Evolutionary conservation across 2,797 vertebrate genomes (phyloP).

Genomic region (Catostomus latipinnis): DNA sequence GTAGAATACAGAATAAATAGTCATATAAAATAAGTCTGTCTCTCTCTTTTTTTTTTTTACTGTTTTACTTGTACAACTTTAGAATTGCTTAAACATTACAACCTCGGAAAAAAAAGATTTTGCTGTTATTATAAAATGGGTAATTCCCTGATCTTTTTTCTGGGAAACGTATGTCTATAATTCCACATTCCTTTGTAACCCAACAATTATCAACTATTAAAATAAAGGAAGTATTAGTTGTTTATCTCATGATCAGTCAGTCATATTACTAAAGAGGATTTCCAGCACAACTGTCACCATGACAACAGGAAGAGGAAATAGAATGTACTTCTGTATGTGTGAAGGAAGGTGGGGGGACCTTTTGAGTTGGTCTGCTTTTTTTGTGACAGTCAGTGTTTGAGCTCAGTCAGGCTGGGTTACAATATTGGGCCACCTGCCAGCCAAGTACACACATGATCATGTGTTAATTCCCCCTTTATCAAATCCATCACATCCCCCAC

Average conservation of each 20-base stretch:
- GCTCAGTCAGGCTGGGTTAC: slow-evolving; percentile 37
- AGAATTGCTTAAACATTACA: neutral
- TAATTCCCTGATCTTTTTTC: neutral
- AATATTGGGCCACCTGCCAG: slow-evolving; percentile 29
- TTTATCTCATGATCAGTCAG: slow-evolving; percentile 28
- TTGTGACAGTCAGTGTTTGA: slow-evolving; percentile 26
- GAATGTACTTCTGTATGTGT: neutral
- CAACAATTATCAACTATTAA: neutral
- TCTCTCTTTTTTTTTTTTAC: no score
- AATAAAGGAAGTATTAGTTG: slow-evolving; percentile 5
- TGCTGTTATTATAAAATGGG: neutral
- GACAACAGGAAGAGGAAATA: slow-evolving; percentile 34
- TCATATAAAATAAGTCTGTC: slow-evolving; percentile 9
- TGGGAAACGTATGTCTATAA: neutral
- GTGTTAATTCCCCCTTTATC: slow-evolving; percentile 35
- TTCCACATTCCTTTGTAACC: neutral
- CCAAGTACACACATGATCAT: slow-evolving; percentile 36
- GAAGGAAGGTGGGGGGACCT: neutral
- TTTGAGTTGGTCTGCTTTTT: slow-evolving; percentile 28
- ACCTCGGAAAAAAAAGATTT: neutral
- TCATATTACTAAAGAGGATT: slow-evolving; percentile 22
- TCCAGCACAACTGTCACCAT: slow-evolving; percentile 20
- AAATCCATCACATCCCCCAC: slow-evolving; percentile 11
- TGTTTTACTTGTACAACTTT: neutral
- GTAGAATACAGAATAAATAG: slow-evolving; percentile 25